Conservation (phyloP, 92 coral and sea anemone genomes). For the Blastomussa wellsi region DNA sequence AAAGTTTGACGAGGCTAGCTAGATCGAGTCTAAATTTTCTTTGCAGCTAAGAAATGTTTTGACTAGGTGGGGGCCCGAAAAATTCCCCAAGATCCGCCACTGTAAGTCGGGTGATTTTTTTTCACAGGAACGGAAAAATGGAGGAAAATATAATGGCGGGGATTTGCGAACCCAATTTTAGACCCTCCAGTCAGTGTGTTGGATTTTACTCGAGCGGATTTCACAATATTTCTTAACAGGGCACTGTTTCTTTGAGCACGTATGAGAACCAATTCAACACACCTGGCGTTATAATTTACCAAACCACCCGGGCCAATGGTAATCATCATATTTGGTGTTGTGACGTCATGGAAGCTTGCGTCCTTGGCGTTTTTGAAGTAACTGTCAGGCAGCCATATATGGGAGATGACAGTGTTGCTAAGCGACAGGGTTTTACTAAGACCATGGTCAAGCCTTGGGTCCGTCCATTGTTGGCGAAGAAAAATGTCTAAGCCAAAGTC, state of each 20-base stretch:
- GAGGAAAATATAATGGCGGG: too few species aligned
- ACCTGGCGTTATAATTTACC: conserved; percentile 67
- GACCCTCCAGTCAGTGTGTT: too few species aligned
- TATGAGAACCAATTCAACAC: neutral
- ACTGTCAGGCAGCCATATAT: conserved; percentile 64
- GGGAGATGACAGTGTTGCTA: conserved; percentile 36
- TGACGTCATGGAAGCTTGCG: conserved; percentile 59
- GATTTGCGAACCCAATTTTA: too few species aligned
- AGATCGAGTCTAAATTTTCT: too few species aligned
- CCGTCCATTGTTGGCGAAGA: conserved; percentile 64
- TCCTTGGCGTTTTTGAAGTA: conserved; percentile 68
- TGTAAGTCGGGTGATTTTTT: too few species aligned
- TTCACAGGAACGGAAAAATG: too few species aligned
- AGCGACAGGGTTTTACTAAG: conserved; percentile 54
- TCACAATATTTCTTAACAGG: too few species aligned
- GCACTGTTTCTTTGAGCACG: neutral
- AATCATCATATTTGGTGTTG: conserved; percentile 63
- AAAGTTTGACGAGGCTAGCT: too few species aligned
- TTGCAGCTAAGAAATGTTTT: too few species aligned
- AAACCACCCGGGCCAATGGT: conserved; percentile 59
- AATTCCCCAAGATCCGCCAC: too few species aligned
- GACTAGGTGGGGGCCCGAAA: too few species aligned
- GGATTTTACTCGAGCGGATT: too few species aligned
- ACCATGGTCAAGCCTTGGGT: conserved; percentile 59
- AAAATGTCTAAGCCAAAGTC: conserved; percentile 64